phyloP scores from a whole-genome alignment of 2,888 invertebrate genomes.

The Cetonia aurata region DNA sequence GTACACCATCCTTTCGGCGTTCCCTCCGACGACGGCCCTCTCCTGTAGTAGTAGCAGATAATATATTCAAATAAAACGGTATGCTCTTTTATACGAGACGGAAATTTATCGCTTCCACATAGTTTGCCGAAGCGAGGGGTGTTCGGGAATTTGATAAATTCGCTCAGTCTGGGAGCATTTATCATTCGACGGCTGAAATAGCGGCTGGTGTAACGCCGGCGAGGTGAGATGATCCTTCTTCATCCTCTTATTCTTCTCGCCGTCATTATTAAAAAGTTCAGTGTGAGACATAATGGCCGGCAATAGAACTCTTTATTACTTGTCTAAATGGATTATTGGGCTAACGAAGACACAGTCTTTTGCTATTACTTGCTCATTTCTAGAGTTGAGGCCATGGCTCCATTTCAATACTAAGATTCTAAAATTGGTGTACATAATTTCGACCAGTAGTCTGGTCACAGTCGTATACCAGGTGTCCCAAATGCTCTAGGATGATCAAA shows the following conservation, averaged over 20 bases:
- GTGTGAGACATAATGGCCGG: background rate
- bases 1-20: no score
- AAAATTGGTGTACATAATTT: no score
- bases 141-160: slow-evolving; percentile 26
- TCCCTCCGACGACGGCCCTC: background rate
- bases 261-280: slow-evolving; percentile 36
- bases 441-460: no score
- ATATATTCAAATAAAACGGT: slow-evolving; percentile 38
- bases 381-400: no score
- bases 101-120: slow-evolving; percentile 29
- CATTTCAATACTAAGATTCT: no score
- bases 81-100: slow-evolving; percentile 34
- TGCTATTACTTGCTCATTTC: no score
- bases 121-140: slow-evolving; percentile 15
- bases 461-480: no score
- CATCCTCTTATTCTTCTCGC: background rate
- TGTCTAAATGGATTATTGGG: background rate
- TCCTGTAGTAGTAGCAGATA: slow-evolving; percentile 7
- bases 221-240: slow-evolving; percentile 1
- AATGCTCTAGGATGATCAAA: no score
- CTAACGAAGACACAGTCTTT: no score
- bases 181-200: slow-evolving; percentile 18
- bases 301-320: slow-evolving; percentile 25
- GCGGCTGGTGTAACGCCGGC: background rate
- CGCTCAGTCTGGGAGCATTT: slow-evolving; percentile 23